phyloP scores from a whole-genome alignment of 1,140 invertebrate species.

The Aphidius ervi region DNA sequence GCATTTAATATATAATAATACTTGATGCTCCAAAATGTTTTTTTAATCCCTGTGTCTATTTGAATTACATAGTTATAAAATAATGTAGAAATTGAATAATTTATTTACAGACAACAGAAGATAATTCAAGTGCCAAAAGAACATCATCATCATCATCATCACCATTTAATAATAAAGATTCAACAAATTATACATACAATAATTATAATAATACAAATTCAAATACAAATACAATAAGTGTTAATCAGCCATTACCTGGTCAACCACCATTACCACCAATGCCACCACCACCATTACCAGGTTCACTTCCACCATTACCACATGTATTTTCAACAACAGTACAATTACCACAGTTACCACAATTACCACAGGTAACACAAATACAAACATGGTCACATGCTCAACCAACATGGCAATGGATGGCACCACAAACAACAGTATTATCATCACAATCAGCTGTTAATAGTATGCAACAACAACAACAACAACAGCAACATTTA shows the following conservation, averaged over 20 bases:
- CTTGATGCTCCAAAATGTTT: no score
- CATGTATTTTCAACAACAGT: constrained; percentile 34
- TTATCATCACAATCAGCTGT: constrained; percentile 34
- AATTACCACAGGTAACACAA: constrained; percentile 40
- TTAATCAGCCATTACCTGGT: constrained; percentile 46
- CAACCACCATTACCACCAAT: constrained; percentile 50
- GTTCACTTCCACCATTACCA: constrained; percentile 43
- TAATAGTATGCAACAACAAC: constrained; percentile 23
- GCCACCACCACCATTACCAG: constrained; percentile 45
- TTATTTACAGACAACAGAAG: no score
- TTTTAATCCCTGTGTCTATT: no score
- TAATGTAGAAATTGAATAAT: no score
- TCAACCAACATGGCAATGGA: constrained; percentile 46
- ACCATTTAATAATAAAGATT: constrained; percentile 37
- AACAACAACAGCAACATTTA: no score
- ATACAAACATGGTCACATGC: constrained; percentile 45
- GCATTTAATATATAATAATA: no score
- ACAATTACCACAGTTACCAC: constrained; percentile 30
- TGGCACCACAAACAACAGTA: constrained; percentile 40
- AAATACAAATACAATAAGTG: constrained; percentile 21
- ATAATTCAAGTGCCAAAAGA: no score
- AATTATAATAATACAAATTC: constrained; percentile 9
- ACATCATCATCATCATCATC: constrained; percentile 23
- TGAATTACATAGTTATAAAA: no score
- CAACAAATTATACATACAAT: constrained; percentile 31